Percentiles rank a stretch among this genome's conserved stretches.
These are phyloP conservation scores for Xiphophorus couchianus DNA, from an alignment of 2,113 vertebrate genomes.

Conservation along the genomic window DNA sequence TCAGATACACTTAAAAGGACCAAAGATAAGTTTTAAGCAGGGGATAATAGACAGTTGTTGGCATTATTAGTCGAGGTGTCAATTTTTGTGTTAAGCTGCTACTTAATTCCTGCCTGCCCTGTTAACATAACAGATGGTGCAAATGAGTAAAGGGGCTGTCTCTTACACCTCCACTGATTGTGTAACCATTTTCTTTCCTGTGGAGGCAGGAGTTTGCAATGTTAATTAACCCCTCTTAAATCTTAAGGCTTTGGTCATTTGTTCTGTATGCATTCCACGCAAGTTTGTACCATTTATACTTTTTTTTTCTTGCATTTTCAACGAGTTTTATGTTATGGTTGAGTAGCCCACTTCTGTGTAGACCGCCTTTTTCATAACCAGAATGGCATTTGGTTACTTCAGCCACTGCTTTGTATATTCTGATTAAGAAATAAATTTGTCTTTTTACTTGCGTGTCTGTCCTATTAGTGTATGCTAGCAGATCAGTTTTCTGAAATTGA, in stretches of 20 bases:
- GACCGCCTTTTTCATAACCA: slow-evolving; percentile 76
- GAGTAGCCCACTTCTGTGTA: slow-evolving; percentile 74
- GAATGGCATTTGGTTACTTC: slow-evolving; percentile 81
- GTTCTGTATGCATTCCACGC: slow-evolving; percentile 84
- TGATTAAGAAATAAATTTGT: slow-evolving; percentile 88
- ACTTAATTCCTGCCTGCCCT: slow-evolving; percentile 77
- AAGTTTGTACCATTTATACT: slow-evolving; percentile 81
- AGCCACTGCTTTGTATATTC: slow-evolving; percentile 91
- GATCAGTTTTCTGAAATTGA: slow-evolving; percentile 11
- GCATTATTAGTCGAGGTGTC: slow-evolving; percentile 69
- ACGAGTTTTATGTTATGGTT: slow-evolving; percentile 73
- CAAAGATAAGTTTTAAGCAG: slow-evolving; percentile 88
- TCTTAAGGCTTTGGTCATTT: slow-evolving; percentile 82
- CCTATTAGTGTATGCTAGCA: slow-evolving; percentile 14
- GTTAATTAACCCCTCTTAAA: slow-evolving; percentile 86
- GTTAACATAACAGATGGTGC: slow-evolving; percentile 78
- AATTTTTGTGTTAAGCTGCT: slow-evolving; percentile 80
- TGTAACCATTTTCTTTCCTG: slow-evolving; percentile 50
- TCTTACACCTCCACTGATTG: slow-evolving; percentile 57
- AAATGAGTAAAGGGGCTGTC: slow-evolving; percentile 66
- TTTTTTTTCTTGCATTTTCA: slow-evolving; percentile 61
- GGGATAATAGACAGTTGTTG: slow-evolving; percentile 79
- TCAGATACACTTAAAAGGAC: slow-evolving; percentile 83
- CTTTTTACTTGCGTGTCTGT: slow-evolving; percentile 79
- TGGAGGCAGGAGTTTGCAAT: slow-evolving; percentile 67